Conservation (phyloP, 2,888 invertebrate genomes). For the Clepsis dumicolana region DNA sequence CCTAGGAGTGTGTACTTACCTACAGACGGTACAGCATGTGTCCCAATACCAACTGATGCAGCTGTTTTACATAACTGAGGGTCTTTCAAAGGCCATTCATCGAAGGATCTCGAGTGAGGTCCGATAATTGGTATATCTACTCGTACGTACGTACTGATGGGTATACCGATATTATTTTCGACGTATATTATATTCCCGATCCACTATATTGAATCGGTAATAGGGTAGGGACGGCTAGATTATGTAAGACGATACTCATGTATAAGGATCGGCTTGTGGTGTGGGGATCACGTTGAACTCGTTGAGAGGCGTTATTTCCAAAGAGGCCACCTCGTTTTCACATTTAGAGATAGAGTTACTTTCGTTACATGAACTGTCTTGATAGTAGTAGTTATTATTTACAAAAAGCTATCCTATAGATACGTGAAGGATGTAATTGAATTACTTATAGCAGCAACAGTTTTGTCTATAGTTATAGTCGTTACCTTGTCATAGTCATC, state of each 20-base stretch:
- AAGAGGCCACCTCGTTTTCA: too few species aligned
- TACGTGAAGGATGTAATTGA: too few species aligned
- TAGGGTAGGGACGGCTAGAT: constrained; percentile 33
- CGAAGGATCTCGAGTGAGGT: constrained; percentile 16
- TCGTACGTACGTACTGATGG: constrained; percentile 1
- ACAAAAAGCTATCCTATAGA: too few species aligned
- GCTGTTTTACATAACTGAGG: background rate
- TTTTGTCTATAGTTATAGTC: too few species aligned
- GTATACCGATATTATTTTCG: constrained; percentile 26
- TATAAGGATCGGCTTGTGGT: constrained; percentile 19
- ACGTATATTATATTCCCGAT: constrained; percentile 14
- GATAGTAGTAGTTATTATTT: too few species aligned
- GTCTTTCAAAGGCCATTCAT: constrained; percentile 16
- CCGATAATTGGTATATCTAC: constrained; percentile 33
- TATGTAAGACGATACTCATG: constrained; percentile 27
- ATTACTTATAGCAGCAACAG: too few species aligned
- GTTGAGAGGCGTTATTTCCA: background rate
- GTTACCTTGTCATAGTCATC: too few species aligned
- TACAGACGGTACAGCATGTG: background rate
- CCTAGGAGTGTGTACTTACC: background rate
- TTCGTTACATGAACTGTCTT: too few species aligned
- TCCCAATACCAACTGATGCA: background rate
- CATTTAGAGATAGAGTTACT: too few species aligned
- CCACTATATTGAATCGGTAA: constrained; percentile 24
- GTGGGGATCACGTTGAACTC: background rate